These are phyloP conservation scores for Alligator sinensis DNA, from an alignment of 2,113 vertebrate genomes.

Conservation along the genomic window DNA sequence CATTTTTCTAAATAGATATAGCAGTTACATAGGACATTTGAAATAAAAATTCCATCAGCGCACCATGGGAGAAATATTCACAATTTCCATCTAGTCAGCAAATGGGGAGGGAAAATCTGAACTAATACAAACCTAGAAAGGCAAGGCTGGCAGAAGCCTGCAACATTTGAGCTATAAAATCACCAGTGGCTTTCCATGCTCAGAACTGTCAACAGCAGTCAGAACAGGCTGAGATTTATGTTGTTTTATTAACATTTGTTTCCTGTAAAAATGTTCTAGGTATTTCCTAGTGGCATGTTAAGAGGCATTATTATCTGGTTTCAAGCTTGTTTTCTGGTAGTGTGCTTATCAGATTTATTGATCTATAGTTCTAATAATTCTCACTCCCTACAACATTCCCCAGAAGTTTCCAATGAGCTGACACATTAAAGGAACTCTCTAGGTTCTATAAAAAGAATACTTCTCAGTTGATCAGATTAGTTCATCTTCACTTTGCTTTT, in stretches of 20 bases:
- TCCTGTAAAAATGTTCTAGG: background rate
- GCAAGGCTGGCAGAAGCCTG: slow-evolving; percentile 1
- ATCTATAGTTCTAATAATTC: background rate
- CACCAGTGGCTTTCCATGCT: background rate
- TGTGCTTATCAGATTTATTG: background rate
- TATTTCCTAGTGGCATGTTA: background rate
- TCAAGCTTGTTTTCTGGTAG: background rate
- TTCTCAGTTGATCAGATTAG: background rate
- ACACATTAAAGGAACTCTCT: background rate
- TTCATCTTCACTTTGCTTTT: background rate
- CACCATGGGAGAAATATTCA: background rate
- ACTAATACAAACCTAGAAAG: slow-evolving; percentile 49
- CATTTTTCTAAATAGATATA: background rate
- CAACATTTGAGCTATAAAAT: background rate
- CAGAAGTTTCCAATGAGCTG: background rate
- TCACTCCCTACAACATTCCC: background rate
- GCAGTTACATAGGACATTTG: background rate
- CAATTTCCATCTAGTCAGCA: slow-evolving; percentile 3
- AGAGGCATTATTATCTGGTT: background rate
- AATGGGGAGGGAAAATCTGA: background rate
- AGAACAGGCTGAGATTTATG: background rate
- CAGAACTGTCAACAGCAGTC: background rate
- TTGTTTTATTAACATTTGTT: background rate
- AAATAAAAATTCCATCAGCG: background rate
- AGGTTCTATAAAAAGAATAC: background rate